A percentile compares a stretch with the other conserved stretches of the same genome.
Conservation (phyloP, 2,888 invertebrate species). For the Desoria tigrina region DNA sequence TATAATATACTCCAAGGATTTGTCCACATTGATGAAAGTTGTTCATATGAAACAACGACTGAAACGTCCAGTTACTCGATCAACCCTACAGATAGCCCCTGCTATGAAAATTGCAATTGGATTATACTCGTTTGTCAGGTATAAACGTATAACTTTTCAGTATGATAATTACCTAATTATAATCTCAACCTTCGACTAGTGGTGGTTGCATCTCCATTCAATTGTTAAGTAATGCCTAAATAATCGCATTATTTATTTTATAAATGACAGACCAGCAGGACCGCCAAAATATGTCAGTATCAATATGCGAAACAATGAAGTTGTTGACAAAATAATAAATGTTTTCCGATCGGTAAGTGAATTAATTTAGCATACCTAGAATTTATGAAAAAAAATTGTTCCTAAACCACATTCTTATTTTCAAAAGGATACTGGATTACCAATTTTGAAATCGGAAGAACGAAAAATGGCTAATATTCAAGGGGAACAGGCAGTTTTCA, state of each 20-base stretch:
- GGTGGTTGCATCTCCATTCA: no score
- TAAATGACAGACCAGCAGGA: conserved; percentile 28
- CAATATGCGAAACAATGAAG: conserved; percentile 37
- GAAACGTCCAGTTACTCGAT: conserved; percentile 36
- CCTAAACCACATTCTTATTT: conserved; percentile 5
- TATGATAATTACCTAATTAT: not conserved
- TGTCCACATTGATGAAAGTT: conserved; percentile 37
- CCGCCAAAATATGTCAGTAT: conserved; percentile 33
- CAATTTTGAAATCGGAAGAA: conserved; percentile 47
- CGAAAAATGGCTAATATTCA: conserved; percentile 31
- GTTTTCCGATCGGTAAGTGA: conserved; percentile 42
- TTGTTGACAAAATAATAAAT: conserved; percentile 29
- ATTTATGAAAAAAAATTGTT: no score
- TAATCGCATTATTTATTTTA: conserved; percentile 2
- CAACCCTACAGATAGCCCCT: conserved; percentile 39
- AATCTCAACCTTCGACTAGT: not conserved
- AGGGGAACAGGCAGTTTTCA: conserved; percentile 42
- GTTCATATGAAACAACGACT: conserved; percentile 45
- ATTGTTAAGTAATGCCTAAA: not conserved
- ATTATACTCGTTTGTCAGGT: conserved; percentile 46
- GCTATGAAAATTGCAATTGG: conserved; percentile 48
- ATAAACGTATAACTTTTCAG: not conserved
- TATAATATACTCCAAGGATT: conserved; percentile 30
- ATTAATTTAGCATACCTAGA: no score
- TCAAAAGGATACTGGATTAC: conserved; percentile 48